Conservation (phyloP, 2,888 invertebrate species). For the Cephus pygmeus region DNA sequence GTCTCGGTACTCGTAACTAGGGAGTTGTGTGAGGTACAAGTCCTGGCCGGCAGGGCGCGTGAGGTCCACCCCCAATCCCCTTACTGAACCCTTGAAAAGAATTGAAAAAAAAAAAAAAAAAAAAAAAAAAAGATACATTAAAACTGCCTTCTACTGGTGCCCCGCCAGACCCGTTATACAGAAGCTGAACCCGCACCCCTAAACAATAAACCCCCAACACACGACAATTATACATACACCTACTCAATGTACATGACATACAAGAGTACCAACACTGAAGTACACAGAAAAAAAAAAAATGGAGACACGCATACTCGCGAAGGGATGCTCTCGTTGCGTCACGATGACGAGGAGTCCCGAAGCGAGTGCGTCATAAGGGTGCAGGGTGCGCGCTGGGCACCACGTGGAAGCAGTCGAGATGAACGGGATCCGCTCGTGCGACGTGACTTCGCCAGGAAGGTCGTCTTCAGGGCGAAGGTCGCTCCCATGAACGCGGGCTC, state of each 20-base stretch:
- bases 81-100: conserved; percentile 55
- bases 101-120: conserved; percentile 10
- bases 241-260: too few species aligned
- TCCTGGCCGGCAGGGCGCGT: conserved; percentile 67
- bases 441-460: neutral
- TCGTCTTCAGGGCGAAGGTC: neutral
- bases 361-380: neutral
- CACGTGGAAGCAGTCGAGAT: neutral
- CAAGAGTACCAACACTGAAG: neutral
- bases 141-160: conserved; percentile 36
- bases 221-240: too few species aligned
- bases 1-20: conserved; percentile 67
- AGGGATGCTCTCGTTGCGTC: too few species aligned
- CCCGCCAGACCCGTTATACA: conserved; percentile 26
- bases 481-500: neutral
- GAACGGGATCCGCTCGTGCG: neutral
- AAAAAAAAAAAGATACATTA: conserved; percentile 2
- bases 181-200: conserved; percentile 30
- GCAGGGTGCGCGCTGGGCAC: conserved; percentile 10
- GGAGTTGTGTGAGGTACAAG: conserved; percentile 67
- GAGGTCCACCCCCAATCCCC: conserved; percentile 64
- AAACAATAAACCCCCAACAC: neutral
- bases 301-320: neutral
- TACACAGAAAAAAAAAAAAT: conserved; percentile 6
- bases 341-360: too few species aligned